A percentile compares a stretch with the other conserved stretches of the same genome.
Evolutionary conservation across 2,797 vertebrate species (phyloP).

Genomic region (Acanthiza pusilla): DNA sequence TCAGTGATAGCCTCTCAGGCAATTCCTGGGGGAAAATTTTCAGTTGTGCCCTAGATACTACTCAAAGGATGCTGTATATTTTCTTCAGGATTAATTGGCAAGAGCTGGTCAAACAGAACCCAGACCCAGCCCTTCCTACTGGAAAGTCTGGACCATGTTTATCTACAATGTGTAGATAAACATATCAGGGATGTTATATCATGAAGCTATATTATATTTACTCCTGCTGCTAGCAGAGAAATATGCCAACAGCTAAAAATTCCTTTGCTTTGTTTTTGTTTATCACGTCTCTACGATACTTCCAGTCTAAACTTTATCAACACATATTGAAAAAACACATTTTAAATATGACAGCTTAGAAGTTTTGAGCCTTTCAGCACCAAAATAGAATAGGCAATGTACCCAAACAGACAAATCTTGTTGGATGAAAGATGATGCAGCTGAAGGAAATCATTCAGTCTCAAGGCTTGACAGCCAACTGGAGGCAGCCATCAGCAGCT

Average conservation of each 20-base stretch:
- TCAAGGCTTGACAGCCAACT: not conserved
- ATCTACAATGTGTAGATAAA: not conserved
- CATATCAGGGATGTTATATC: not conserved
- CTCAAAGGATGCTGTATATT: not conserved
- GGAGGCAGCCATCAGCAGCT: not conserved
- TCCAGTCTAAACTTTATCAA: not conserved
- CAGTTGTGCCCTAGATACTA: not conserved
- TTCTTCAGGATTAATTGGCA: not conserved
- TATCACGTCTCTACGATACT: not conserved
- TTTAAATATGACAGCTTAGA: not conserved
- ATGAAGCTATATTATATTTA: not conserved
- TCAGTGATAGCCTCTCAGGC: not conserved
- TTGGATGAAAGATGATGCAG: not conserved
- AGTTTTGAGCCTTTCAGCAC: not conserved
- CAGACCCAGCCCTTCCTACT: not conserved
- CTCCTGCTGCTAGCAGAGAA: not conserved
- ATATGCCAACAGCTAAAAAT: not conserved
- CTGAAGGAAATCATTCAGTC: not conserved
- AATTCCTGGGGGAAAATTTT: not conserved
- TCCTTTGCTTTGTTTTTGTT: not conserved
- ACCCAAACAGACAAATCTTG: not conserved
- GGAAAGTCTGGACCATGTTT: not conserved
- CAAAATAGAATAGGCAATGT: not conserved
- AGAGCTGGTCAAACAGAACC: not conserved
- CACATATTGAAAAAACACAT: not conserved